A percentile compares a stretch with the other conserved stretches of the same genome.
Conservation (phyloP, 1,140 invertebrate genomes). For the Heliconius melpomene region DNA sequence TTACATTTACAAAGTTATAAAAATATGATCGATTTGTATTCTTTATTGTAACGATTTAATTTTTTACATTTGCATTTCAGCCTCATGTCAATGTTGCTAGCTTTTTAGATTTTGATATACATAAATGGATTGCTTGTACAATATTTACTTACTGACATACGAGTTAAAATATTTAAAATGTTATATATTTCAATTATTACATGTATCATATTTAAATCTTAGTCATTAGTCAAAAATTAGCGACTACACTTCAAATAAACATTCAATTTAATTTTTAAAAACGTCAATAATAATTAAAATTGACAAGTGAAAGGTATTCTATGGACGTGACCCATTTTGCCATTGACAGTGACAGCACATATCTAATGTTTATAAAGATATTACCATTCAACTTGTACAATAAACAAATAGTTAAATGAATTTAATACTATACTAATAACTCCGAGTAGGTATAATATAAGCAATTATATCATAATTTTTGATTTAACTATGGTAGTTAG, state of each 20-base stretch:
- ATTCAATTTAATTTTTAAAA: no score
- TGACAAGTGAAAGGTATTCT: not conserved
- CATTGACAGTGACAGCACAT: conserved; percentile 4
- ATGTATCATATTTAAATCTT: no score
- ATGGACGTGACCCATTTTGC: not conserved
- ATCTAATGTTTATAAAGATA: not conserved
- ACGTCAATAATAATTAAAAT: not conserved
- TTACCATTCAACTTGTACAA: not conserved
- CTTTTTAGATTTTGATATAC: not conserved
- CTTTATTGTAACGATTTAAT: conserved; percentile 19
- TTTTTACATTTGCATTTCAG: not conserved
- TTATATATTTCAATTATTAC: no score
- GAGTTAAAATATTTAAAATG: no score
- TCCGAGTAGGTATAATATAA: not conserved
- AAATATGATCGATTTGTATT: conserved; percentile 24
- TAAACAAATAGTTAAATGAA: not conserved
- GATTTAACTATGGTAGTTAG: no score
- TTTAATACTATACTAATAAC: not conserved
- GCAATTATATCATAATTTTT: not conserved
- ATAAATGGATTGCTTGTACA: not conserved
- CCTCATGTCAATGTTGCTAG: conserved; percentile 1
- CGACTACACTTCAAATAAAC: not conserved
- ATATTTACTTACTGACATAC: no score
- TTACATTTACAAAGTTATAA: conserved; percentile 32
- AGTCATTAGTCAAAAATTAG: not conserved